These are phyloP conservation scores for Oryctes rhinoceros DNA, from an alignment of 1,140 invertebrate genomes.

Conservation along the genomic window DNA sequence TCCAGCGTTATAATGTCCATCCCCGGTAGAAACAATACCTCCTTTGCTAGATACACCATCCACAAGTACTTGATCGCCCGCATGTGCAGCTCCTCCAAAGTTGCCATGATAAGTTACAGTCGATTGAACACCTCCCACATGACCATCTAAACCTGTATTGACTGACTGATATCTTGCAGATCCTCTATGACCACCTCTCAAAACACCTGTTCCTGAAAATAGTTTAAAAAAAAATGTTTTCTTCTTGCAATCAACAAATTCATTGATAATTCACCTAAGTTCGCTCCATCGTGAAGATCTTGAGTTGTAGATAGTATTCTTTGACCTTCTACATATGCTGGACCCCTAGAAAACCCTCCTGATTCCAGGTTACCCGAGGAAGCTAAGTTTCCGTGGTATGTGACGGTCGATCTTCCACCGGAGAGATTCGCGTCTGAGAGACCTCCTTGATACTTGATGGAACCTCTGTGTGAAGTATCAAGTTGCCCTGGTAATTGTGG, in stretches of 20 bases:
- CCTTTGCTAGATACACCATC: not conserved
- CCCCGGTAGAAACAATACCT: not conserved
- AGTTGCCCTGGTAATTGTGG: not conserved
- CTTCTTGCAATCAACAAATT: not conserved
- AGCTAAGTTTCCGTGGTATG: constrained; percentile 14
- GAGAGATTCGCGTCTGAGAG: not conserved
- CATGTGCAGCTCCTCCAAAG: not conserved
- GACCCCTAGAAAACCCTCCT: not conserved
- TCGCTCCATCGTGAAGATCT: not conserved
- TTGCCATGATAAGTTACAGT: constrained; percentile 17
- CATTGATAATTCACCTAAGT: not conserved
- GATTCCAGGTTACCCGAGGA: not conserved
- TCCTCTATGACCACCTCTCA: not conserved
- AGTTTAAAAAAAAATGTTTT: not conserved
- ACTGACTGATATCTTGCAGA: not conserved
- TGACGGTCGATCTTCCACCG: not conserved
- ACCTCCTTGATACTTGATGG: not conserved
- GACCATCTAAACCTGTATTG: not conserved
- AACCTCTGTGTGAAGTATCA: not conserved
- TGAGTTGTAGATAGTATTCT: not conserved
- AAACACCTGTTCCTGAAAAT: not conserved
- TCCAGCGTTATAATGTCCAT: not conserved
- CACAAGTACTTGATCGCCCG: not conserved
- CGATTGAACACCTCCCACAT: not conserved
- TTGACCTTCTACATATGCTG: not conserved